Evolutionary conservation across 2,113 vertebrate genomes (phyloP), one percentile per base, ranked within the genome.

Genomic region (Notarius lentiginosus): DNA sequence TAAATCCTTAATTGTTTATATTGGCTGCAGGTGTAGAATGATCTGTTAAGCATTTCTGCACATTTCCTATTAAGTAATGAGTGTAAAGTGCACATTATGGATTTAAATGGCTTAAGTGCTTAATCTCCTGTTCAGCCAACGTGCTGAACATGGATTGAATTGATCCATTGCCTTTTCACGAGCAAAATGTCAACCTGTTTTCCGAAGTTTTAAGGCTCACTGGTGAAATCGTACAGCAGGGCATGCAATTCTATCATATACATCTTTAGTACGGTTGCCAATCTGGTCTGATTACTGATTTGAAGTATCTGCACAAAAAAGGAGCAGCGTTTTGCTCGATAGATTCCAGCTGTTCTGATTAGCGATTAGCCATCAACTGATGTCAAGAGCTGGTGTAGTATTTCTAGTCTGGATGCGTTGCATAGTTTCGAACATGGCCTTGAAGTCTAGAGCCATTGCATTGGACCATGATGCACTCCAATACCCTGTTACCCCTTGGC

Each of bases 81-180:
- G 83, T 89, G 17, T 60, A 51, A 66, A 80, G 79, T 87, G 72
- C 87, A 83, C 34, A 53, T 82, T 58, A 86, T 88, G 79, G 84
- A 75, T 86, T 82, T 84, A 90, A 87, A 86, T 85, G 81, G 89
- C 87, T 90, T 88, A 86, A 79, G 80, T 63, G 73, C 58, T 65
- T 90, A 90, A 90, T 88, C 89, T 88, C 84, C 85, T 66, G 68
- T 86, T 87, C 75, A 55, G 84, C 86, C 72, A 49, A 83, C 41
- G 60, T 87, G 83, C 85, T 66, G 87, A 84, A 88, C 89, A 90
- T 86, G 84, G 87, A 84, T 90, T 88, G 79, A 84, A 88, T 87
- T 88, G 89, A 90, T 90, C 87, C 85, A 87, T 86, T 75, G 89
- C 61, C 76, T 88, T 79, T 41, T 85, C 85, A 72, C 34, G 30